These are phyloP conservation scores for Luperina nickerlii DNA, from an alignment of 2,888 invertebrate species.

Conservation along the genomic window DNA sequence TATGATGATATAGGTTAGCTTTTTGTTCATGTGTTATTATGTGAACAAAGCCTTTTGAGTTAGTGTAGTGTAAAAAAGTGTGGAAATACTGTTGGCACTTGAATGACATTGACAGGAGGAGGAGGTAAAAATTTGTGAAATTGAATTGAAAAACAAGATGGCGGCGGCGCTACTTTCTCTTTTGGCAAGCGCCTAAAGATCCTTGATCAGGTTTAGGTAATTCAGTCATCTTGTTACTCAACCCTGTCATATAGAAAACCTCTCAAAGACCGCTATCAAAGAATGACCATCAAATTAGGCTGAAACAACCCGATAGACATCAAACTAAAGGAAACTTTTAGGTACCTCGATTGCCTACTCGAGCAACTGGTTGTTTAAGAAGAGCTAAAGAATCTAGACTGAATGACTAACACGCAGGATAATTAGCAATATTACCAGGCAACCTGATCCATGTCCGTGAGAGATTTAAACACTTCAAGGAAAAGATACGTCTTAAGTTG, in stretches of 20 bases:
- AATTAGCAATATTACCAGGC: background rate
- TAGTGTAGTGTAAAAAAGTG: no score
- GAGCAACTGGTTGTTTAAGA: background rate
- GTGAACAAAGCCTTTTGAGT: no score
- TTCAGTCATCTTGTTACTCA: background rate
- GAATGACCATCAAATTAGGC: background rate
- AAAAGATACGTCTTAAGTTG: slow-evolving; percentile 21
- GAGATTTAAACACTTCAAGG: slow-evolving; percentile 33
- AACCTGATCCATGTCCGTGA: slow-evolving; percentile 7
- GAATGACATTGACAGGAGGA: no score
- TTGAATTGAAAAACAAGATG: background rate
- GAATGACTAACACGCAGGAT: slow-evolving; percentile 28
- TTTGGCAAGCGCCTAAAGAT: background rate
- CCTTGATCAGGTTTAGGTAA: background rate
- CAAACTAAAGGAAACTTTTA: background rate
- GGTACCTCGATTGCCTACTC: background rate
- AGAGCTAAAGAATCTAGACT: slow-evolving; percentile 3
- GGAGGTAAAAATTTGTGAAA: no score
- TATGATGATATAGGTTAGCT: no score
- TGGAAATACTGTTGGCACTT: no score
- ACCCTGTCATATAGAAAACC: background rate
- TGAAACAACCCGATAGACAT: background rate
- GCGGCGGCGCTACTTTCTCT: background rate
- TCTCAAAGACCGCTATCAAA: background rate
- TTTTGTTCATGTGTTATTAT: no score